A percentile compares a stretch with the other conserved stretches of the same genome.
These are phyloP conservation scores for Rhinopomastus cyanomelas DNA, from an alignment of 2,113 vertebrate species.

Conservation along the genomic window DNA sequence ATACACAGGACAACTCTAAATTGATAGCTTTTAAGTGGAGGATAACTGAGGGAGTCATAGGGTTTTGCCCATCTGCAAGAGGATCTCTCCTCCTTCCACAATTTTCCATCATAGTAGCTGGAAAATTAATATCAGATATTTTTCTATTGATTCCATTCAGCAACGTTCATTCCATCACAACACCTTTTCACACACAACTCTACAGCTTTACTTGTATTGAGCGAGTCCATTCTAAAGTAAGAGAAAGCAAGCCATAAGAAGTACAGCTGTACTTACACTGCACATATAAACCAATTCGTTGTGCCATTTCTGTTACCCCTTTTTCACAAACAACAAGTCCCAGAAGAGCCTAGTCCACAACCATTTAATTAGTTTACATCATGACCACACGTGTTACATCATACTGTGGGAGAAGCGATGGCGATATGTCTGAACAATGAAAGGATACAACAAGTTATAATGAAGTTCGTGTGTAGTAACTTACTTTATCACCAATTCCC, in stretches of 20 bases:
- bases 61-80: constrained; percentile 59
- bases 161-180: constrained; percentile 20
- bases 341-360: background rate
- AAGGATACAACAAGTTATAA: background rate
- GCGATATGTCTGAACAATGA: background rate
- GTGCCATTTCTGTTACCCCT: background rate
- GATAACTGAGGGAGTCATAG: constrained; percentile 63
- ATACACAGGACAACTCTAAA: constrained; percentile 77
- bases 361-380: background rate
- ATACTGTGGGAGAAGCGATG: background rate
- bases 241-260: background rate
- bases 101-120: constrained; percentile 25
- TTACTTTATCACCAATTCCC: background rate
- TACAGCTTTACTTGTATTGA: background rate
- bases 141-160: constrained; percentile 64
- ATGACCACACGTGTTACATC: background rate
- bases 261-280: background rate
- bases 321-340: background rate
- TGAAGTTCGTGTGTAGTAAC: background rate
- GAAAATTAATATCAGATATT: constrained; percentile 64
- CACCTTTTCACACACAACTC: constrained; percentile 12
- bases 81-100: constrained; percentile 44
- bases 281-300: background rate
- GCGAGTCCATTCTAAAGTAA: background rate
- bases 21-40: constrained; percentile 81